These are phyloP conservation scores for Nylanderia fulva DNA, from an alignment of 1,140 invertebrate genomes.

Conservation along the genomic window DNA sequence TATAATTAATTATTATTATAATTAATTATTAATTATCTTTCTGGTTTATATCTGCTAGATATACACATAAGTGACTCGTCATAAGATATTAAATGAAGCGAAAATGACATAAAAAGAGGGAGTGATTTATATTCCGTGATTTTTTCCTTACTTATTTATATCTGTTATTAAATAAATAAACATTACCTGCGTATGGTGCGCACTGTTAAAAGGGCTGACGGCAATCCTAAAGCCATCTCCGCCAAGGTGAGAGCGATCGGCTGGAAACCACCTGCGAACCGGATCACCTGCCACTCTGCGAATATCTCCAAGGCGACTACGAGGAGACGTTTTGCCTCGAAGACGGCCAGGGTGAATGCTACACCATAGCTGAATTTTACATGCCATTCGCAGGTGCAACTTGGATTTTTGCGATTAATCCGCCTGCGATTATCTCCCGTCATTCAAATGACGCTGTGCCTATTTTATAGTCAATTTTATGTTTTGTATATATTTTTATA, in stretches of 20 bases:
- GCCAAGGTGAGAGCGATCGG: slow-evolving; percentile 77
- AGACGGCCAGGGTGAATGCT: slow-evolving; percentile 74
- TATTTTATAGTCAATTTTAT: slow-evolving; percentile 6
- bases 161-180: neutral
- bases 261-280: slow-evolving; percentile 77
- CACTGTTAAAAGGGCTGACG: slow-evolving; percentile 75
- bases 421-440: slow-evolving; percentile 45
- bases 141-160: neutral
- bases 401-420: slow-evolving; percentile 33
- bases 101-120: neutral
- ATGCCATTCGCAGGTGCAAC: slow-evolving; percentile 77
- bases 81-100: neutral
- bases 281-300: slow-evolving; percentile 77
- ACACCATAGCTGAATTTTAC: slow-evolving; percentile 72
- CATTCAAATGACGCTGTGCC: slow-evolving; percentile 59
- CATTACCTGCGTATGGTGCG: slow-evolving; percentile 77
- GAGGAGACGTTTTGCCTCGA: slow-evolving; percentile 81
- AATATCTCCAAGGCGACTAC: slow-evolving; percentile 79
- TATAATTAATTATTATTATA: neutral
- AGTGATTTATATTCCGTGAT: neutral
- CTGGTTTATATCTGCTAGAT: neutral
- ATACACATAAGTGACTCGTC: no score
- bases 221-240: slow-evolving; percentile 77
- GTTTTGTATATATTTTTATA: neutral
- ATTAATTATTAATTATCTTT: no score